Evolutionary conservation across 2,113 vertebrate species (phyloP).

Genomic region (Cisticola juncidis): DNA sequence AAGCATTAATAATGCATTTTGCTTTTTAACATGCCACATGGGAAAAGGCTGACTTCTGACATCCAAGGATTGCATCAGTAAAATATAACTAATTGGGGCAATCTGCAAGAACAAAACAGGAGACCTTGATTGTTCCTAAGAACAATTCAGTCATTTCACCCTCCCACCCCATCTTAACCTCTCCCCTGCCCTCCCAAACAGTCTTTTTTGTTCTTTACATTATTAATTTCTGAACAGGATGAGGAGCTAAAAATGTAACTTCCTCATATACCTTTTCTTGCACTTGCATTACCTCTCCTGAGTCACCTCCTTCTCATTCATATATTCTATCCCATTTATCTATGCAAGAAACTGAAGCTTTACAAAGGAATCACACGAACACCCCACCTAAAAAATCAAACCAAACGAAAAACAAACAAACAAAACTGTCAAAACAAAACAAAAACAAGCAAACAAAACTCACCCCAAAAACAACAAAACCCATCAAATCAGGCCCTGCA

Average conservation of each 20-base stretch:
- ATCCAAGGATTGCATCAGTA: background rate
- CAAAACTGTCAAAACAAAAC: background rate
- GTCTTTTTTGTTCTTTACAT: background rate
- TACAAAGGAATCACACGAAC: background rate
- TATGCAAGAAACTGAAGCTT: conserved; percentile 13
- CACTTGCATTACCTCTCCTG: background rate
- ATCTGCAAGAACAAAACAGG: background rate
- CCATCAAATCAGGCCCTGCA: background rate
- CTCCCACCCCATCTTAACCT: background rate
- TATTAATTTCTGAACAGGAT: background rate
- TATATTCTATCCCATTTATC: conserved; percentile 17
- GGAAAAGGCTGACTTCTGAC: background rate
- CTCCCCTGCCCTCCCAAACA: background rate
- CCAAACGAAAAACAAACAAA: background rate
- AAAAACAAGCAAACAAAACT: background rate
- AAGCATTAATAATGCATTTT: conserved; percentile 51
- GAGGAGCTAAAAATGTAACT: background rate
- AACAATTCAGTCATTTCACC: background rate
- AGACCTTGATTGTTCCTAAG: background rate
- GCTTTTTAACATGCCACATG: conserved; percentile 23
- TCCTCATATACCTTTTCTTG: background rate
- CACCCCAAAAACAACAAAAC: background rate
- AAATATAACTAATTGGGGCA: conserved; percentile 16
- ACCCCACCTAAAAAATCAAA: background rate
- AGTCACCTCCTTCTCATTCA: background rate